A percentile compares a stretch with the other conserved stretches of the same genome.
phyloP scores from a whole-genome alignment of 2,888 invertebrate genomes.

The Hemithea aestivaria region DNA sequence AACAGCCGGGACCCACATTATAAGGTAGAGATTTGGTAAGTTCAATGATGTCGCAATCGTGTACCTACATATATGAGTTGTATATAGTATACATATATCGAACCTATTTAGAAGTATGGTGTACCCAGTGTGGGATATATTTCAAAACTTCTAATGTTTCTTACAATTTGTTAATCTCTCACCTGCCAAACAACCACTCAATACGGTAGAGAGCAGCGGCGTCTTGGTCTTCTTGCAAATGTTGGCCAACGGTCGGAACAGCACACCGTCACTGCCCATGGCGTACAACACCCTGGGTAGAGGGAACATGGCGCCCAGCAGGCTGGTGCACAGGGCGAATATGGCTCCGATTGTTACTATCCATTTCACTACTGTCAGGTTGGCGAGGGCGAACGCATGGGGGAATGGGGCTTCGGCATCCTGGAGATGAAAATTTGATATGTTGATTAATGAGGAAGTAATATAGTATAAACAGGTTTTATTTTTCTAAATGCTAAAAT shows the following conservation, averaged over 20 bases:
- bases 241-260: slow-evolving; percentile 85
- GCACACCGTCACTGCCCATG: slow-evolving; percentile 93
- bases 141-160: too few relatives aligned
- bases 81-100: too few relatives aligned
- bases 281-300: slow-evolving; percentile 93
- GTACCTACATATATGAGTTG: too few relatives aligned
- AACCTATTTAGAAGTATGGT: too few relatives aligned
- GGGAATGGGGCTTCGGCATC: slow-evolving; percentile 93
- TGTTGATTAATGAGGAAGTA: too few relatives aligned
- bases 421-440: slow-evolving; percentile 55
- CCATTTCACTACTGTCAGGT: slow-evolving; percentile 89
- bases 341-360: slow-evolving; percentile 95
- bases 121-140: too few relatives aligned
- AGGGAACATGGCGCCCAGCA: slow-evolving; percentile 93
- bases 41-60: too few relatives aligned
- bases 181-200: slow-evolving; percentile 88
- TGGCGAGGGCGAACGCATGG: slow-evolving; percentile 87
- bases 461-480: too few relatives aligned
- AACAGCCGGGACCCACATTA: too few relatives aligned
- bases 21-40: too few relatives aligned
- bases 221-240: slow-evolving; percentile 88
- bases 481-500: too few relatives aligned
- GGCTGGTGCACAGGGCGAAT: slow-evolving; percentile 92
- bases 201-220: slow-evolving; percentile 86
- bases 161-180: too few relatives aligned